Conservation (phyloP, 2,113 vertebrate species). For the Phaethornis superciliosus region DNA sequence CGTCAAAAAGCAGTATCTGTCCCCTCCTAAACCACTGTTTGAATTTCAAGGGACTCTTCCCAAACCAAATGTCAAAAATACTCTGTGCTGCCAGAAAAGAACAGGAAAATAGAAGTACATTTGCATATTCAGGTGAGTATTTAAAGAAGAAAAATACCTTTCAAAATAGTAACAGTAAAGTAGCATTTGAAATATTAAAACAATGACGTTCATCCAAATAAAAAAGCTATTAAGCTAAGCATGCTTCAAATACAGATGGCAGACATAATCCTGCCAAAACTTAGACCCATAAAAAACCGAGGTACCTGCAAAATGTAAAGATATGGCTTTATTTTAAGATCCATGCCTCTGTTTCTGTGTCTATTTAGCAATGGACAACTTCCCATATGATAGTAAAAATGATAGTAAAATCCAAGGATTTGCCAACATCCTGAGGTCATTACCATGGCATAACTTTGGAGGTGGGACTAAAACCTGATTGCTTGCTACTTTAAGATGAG, state of each 20-base stretch:
- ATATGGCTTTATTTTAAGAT: not conserved
- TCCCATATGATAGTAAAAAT: not conserved
- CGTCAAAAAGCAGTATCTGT: not conserved
- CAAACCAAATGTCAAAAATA: constrained; percentile 18
- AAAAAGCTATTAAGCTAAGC: not conserved
- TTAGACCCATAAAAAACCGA: not conserved
- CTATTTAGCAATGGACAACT: not conserved
- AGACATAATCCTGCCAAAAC: not conserved
- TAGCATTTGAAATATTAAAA: not conserved
- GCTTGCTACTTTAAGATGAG: constrained; percentile 42
- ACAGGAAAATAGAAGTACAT: not conserved
- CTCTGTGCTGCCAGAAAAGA: not conserved
- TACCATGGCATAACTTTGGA: constrained; percentile 15
- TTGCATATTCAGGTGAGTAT: constrained; percentile 21
- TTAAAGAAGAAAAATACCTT: not conserved
- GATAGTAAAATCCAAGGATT: not conserved
- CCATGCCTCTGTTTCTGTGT: not conserved
- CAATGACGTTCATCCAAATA: not conserved
- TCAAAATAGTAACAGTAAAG: not conserved
- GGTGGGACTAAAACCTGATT: constrained; percentile 41
- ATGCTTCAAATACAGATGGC: not conserved
- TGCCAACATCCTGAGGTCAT: not conserved
- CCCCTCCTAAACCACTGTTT: not conserved
- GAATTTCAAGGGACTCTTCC: constrained; percentile 39
- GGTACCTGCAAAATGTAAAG: not conserved